phyloP scores from a whole-genome alignment of 2,113 vertebrate species.

The Pseudopipra pipra region DNA sequence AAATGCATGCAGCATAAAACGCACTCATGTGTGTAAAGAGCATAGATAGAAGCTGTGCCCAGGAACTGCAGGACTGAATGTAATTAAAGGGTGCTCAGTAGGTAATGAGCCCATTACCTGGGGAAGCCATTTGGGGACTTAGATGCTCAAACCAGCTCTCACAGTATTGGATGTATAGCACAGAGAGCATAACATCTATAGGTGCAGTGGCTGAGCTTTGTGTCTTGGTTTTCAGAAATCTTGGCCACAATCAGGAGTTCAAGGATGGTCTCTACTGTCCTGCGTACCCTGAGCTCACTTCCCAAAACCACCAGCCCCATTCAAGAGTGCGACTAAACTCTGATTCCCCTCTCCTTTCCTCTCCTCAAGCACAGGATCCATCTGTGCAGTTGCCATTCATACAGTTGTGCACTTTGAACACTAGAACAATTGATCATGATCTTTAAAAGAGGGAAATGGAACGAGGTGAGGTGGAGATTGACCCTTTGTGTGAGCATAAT shows the following conservation, averaged over 20 bases:
- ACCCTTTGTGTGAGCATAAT: neutral
- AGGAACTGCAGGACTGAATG: neutral
- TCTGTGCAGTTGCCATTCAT: neutral
- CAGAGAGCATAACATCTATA: neutral
- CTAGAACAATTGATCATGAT: neutral
- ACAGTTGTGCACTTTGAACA: neutral
- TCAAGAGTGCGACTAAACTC: neutral
- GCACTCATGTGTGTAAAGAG: neutral
- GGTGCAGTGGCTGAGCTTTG: neutral
- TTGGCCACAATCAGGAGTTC: neutral
- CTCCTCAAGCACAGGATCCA: neutral
- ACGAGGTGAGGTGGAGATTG: neutral
- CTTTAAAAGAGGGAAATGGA: neutral
- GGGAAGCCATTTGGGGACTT: neutral
- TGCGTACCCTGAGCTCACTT: neutral
- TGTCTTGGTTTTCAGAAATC: neutral
- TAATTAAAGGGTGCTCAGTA: constrained; percentile 27
- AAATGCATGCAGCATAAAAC: neutral
- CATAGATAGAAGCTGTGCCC: neutral
- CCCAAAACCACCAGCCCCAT: neutral
- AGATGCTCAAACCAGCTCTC: neutral
- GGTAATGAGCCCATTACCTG: neutral
- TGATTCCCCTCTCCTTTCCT: neutral
- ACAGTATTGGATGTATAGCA: neutral
- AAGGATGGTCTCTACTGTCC: neutral